Percentiles rank a stretch among this genome's conserved stretches.
Conservation (phyloP, 2,888 invertebrate genomes). For the Calliphora vomitoria region DNA sequence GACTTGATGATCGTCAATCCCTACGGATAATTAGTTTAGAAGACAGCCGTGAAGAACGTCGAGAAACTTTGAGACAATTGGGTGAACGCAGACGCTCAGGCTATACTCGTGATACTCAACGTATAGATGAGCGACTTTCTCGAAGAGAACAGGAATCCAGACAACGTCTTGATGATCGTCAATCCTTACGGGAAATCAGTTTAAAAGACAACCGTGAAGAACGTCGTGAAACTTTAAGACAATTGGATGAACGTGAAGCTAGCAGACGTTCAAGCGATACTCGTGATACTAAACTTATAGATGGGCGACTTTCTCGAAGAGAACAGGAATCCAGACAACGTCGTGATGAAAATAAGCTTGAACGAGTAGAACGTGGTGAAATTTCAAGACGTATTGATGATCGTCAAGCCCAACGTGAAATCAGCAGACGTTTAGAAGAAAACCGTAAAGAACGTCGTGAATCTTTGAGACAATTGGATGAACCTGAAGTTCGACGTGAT, state of each 20-base stretch:
- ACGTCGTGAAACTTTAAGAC: no score
- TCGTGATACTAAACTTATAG: no score
- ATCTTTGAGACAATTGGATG: no score
- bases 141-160: background rate
- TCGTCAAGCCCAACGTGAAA: no score
- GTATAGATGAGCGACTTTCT: no score
- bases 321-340: background rate
- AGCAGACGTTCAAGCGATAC: background rate
- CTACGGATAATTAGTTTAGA: no score
- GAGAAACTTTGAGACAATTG: background rate
- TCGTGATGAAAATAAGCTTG: slow-evolving; percentile 11
- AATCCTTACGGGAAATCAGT: background rate
- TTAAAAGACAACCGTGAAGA: background rate
- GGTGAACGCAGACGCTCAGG: background rate
- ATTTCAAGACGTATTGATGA: background rate
- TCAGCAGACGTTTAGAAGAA: background rate
- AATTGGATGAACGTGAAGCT: no score
- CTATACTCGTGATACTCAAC: background rate
- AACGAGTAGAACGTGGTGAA: slow-evolving; percentile 8
- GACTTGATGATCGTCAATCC: no score
- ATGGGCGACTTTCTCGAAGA: no score
- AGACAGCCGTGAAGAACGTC: background rate
- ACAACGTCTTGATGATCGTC: background rate
- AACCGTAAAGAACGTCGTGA: background rate
- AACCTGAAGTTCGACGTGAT: background rate